Conservation (phyloP, 2,113 vertebrate species). For the Sinocyclocheilus maitianheensis region DNA sequence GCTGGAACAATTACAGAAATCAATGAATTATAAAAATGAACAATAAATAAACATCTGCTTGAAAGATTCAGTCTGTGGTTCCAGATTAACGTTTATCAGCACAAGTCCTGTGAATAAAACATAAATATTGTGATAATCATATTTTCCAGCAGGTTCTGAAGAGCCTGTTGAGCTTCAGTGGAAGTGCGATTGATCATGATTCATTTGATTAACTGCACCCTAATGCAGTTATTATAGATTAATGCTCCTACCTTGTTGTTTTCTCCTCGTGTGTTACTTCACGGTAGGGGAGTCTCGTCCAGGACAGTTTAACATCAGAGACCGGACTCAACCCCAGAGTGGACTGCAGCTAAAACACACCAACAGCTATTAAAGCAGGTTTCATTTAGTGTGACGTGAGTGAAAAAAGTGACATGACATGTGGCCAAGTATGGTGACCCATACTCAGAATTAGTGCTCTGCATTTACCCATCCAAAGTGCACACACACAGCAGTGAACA, state of each 20-base stretch:
- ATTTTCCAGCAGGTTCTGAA: neutral
- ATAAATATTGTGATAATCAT: neutral
- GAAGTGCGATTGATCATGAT: neutral
- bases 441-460: too few relatives aligned
- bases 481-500: too few relatives aligned
- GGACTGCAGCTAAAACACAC: neutral
- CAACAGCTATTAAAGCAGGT: neutral
- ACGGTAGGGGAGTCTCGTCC: neutral
- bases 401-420: too few relatives aligned
- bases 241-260: neutral
- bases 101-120: neutral
- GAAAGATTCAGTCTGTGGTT: neutral
- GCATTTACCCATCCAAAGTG: too few relatives aligned
- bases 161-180: neutral
- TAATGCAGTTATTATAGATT: too few relatives aligned
- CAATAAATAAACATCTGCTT: neutral
- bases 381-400: neutral
- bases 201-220: neutral
- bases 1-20: neutral
- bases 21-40: neutral
- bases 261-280: neutral
- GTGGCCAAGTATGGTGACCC: too few relatives aligned
- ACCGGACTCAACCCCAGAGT: neutral
- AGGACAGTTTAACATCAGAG: neutral
- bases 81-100: neutral